These are phyloP conservation scores for Saguinus midas DNA, from an alignment of 2,113 vertebrate species.

Conservation along the genomic window DNA sequence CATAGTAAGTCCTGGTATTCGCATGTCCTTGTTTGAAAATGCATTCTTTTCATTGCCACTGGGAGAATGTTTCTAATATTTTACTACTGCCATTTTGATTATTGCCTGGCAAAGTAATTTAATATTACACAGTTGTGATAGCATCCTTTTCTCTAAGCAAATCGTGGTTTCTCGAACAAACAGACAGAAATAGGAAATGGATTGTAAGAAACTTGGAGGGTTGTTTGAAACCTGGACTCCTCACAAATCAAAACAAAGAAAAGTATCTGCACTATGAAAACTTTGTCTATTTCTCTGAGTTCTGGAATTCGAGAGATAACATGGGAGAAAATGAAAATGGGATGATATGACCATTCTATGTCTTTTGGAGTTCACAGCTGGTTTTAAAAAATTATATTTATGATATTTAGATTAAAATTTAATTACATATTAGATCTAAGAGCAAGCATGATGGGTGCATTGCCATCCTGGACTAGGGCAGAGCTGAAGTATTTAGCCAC, in stretches of 20 bases:
- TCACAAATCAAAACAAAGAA: not conserved
- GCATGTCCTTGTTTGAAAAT: not conserved
- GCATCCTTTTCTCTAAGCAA: not conserved
- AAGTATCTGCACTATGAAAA: not conserved
- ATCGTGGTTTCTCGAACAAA: not conserved
- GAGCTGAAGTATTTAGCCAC: constrained; percentile 47
- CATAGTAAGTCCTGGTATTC: not conserved
- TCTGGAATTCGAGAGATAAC: not conserved
- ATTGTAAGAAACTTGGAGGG: not conserved
- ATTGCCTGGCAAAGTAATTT: not conserved
- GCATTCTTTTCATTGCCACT: not conserved
- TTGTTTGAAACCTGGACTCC: constrained; percentile 25
- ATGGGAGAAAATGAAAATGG: not conserved
- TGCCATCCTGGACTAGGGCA: not conserved
- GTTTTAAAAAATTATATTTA: constrained; percentile 43
- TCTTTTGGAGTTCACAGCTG: constrained; percentile 36
- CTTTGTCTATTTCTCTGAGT: not conserved
- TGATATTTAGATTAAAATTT: constrained; percentile 42
- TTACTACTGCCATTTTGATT: not conserved
- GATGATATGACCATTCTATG: not conserved
- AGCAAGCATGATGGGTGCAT: not conserved
- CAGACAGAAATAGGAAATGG: not conserved
- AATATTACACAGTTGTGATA: not conserved
- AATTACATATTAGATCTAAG: constrained; percentile 45
- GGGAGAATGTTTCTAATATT: not conserved